phyloP scores from a whole-genome alignment of 2,888 invertebrate genomes.

The Cyrtodaria siliqua region DNA sequence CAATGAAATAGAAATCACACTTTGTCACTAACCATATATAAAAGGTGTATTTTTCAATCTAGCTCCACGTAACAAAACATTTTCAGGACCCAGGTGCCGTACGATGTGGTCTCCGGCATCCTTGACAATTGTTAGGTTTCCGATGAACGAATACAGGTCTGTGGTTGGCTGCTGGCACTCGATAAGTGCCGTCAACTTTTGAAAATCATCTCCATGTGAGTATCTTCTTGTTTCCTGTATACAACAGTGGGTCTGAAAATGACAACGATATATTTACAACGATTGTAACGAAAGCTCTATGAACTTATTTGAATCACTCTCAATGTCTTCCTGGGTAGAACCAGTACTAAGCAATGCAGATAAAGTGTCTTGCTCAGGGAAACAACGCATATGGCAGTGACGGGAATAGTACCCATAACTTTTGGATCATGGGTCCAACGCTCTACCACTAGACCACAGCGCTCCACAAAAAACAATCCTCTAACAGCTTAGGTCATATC shows the following conservation, averaged over 20 bases:
- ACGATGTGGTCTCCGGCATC: constrained; percentile 58
- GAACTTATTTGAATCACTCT: no score
- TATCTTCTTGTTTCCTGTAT: constrained; percentile 82
- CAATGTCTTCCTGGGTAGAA: no score
- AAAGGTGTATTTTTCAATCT: constrained; percentile 93
- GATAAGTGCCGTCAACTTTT: constrained; percentile 87
- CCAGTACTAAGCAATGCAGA: no score
- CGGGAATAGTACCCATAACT: no score
- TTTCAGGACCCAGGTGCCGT: constrained; percentile 89
- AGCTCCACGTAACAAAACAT: constrained; percentile 92
- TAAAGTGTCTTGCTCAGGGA: no score
- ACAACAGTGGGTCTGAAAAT: constrained; percentile 81
- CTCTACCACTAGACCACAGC: no score
- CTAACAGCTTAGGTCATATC: no score
- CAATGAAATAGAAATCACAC: no score
- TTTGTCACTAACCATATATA: constrained; percentile 88
- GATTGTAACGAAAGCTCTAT: background rate
- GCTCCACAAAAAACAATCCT: no score
- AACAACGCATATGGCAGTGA: no score
- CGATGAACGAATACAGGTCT: constrained; percentile 93
- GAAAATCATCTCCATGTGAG: constrained; percentile 82
- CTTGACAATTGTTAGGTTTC: constrained; percentile 85
- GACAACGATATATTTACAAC: background rate
- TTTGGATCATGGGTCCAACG: no score
- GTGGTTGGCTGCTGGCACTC: constrained; percentile 92